Evolutionary conservation across 1,140 invertebrate species (phyloP), one percentile per base, ranked within the genome.

Genomic region (Drosophila busckii): DNA sequence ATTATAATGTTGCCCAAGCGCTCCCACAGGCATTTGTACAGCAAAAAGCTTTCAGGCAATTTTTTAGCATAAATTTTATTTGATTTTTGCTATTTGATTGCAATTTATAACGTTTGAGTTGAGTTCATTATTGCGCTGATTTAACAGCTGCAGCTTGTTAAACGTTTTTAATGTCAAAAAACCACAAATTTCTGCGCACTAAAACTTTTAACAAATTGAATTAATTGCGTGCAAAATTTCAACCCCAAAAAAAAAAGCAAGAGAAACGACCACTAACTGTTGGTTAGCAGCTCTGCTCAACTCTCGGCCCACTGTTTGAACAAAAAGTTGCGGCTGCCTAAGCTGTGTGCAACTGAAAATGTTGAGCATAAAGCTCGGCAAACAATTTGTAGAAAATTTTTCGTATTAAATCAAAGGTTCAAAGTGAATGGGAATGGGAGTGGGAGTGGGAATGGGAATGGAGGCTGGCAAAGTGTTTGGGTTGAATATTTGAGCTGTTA

Each of bases 191-290:
- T 38, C 44, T 53, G 9, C 28, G 9, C 19, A 12, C 5, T 19
- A 26, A 31, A 37, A 46, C 49, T 60, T 54, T 61, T 66, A 45
- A 61, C 58, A 62, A 70, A 70, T 68, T 70, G 35, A 67, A 69
- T 67, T 67, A 69, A 62, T 69, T 69, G 63, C 40, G 49, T 67
- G 58, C 50, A 66, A 61, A 68, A 56, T 70, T 55, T 29, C 20
- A 46, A 46, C 40, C 2, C 28, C 13, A 61, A 49, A 61, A 38
- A 31, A 42, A 41, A 31, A 42, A 41, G 48, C 20, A 49, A 67
- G 62, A 70, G 41, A n/a, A n/a, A n/a, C n/a, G n/a, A n/a, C 63
- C 63, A 67, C 66, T 70, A 67, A 70, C 54, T 56, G 49, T 46
- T 35, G 66, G 63, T 67, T 46, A 45, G n/a, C n/a, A n/a, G n/a